Conservation (phyloP, 1,140 invertebrate genomes). For the Drosophila lacertosa region DNA sequence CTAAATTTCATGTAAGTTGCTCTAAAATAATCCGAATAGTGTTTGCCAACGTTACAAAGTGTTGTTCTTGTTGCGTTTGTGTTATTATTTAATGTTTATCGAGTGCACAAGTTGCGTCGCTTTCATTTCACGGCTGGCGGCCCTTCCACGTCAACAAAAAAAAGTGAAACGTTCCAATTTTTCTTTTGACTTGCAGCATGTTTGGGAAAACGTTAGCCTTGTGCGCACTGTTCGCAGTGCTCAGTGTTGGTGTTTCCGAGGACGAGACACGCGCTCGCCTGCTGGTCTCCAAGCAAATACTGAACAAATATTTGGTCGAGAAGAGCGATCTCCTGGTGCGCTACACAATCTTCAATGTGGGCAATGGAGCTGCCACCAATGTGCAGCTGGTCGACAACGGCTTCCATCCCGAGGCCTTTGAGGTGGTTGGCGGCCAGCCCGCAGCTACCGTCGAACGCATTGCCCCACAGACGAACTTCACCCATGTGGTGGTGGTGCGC, state of each 20-base stretch:
- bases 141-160: constrained; percentile 82
- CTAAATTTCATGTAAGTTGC: constrained; percentile 60
- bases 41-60: not conserved
- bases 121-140: constrained; percentile 11
- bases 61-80: not conserved
- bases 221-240: constrained; percentile 69
- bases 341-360: constrained; percentile 94
- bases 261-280: constrained; percentile 90
- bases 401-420: constrained; percentile 95
- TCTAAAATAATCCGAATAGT: constrained; percentile 17
- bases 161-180: constrained; percentile 54
- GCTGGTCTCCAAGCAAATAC: constrained; percentile 93
- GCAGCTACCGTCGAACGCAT: constrained; percentile 94
- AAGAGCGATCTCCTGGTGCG: constrained; percentile 98
- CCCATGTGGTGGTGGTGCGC: constrained; percentile 95
- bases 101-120: not conserved
- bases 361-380: constrained; percentile 93
- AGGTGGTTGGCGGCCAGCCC: constrained; percentile 93
- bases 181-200: constrained; percentile 60
- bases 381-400: constrained; percentile 94
- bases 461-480: constrained; percentile 95
- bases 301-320: constrained; percentile 99
- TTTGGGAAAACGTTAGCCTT: constrained; percentile 60
- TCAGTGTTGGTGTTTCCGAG: constrained; percentile 73
- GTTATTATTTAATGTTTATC: constrained; percentile 12